phyloP scores from a whole-genome alignment of 2,888 invertebrate genomes.

The Alviniconcha strummeri region DNA sequence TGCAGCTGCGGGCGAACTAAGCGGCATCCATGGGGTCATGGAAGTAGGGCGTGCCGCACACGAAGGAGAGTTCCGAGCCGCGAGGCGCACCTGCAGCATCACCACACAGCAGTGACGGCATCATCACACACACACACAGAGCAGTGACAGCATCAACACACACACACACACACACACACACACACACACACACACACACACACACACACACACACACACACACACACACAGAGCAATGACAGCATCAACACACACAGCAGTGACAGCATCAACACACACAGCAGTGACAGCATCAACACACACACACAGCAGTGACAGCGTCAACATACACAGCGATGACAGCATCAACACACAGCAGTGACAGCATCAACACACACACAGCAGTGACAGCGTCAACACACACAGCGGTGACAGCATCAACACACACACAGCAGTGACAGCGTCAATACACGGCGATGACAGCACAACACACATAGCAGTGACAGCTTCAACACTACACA shows the following conservation, averaged over 20 bases:
- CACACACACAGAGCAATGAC: not conserved
- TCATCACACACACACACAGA: not conserved
- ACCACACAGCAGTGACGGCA: not conserved
- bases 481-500: too few relatives aligned
- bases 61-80: not conserved
- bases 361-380: not conserved
- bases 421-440: constrained; percentile 1
- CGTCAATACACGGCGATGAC: too few relatives aligned
- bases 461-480: too few relatives aligned
- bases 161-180: not conserved
- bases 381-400: not conserved
- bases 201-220: constrained; percentile 6
- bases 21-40: not conserved
- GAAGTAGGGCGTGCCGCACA: not conserved
- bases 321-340: not conserved
- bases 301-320: not conserved
- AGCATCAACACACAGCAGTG: not conserved
- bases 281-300: not conserved
- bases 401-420: not conserved
- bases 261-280: not conserved
- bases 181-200: constrained; percentile 5
- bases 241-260: not conserved
- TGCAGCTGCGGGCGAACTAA: not conserved
- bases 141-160: not conserved
- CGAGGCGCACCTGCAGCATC: not conserved